These are phyloP conservation scores for Mylabris phalerata DNA, from an alignment of 1,140 invertebrate genomes.

Conservation along the genomic window DNA sequence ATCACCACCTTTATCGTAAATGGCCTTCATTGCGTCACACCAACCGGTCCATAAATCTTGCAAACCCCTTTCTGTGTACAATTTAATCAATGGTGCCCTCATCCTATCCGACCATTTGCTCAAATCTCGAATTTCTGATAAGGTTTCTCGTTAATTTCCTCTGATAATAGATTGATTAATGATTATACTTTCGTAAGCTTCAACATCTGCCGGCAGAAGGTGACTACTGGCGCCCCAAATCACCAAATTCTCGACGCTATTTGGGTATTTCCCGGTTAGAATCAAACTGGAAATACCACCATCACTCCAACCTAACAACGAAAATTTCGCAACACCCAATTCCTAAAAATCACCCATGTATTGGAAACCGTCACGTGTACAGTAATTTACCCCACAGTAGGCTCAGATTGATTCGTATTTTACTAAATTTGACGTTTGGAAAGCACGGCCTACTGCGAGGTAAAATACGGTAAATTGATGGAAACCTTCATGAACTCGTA, in stretches of 20 bases:
- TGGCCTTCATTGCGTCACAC: conserved; percentile 57
- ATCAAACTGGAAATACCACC: conserved; percentile 76
- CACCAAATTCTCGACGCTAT: conserved; percentile 64
- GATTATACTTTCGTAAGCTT: conserved; percentile 54
- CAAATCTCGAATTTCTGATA: conserved; percentile 56
- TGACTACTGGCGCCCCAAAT: conserved; percentile 74
- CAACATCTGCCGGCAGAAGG: conserved; percentile 59
- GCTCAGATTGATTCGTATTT: not conserved
- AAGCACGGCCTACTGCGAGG: too few species aligned
- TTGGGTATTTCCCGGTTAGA: conserved; percentile 60
- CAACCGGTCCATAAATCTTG: conserved; percentile 62
- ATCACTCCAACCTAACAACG: conserved; percentile 83
- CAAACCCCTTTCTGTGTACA: conserved; percentile 73
- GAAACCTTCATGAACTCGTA: conserved; percentile 61
- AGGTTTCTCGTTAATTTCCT: not conserved
- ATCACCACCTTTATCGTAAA: conserved; percentile 58
- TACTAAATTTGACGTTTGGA: not conserved
- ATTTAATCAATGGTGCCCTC: conserved; percentile 61
- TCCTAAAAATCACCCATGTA: not conserved
- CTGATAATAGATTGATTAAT: not conserved
- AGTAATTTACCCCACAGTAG: too few species aligned
- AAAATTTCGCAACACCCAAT: conserved; percentile 56
- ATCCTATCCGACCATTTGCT: conserved; percentile 73
- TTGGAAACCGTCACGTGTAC: not conserved
- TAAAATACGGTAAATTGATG: too few species aligned